Base-by-base conservation (phyloP, 2,113 vertebrate genomes). In the Tenrec ecaudatus region DNA sequence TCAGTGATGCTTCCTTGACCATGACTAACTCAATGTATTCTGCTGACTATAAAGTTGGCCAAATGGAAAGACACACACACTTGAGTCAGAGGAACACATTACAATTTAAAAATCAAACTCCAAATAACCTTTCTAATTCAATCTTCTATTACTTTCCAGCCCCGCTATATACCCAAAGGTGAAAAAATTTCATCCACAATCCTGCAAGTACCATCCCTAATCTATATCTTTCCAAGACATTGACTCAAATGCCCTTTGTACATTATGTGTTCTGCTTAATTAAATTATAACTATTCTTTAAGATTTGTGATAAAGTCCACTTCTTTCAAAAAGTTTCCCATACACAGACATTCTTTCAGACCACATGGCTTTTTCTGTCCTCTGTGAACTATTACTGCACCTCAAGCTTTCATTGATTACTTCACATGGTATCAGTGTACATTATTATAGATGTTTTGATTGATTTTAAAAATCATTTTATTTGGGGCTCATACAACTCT, bases 391-490 rank as follows among this genome's bases (percentile, higher is more conserved):
- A 19, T 23, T 23, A 47, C 29, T 22, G 17, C 9, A 82, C 36
- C 92, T 94, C 57, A 22, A 87, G 62, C 60, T 89, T 87, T 15
- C 47, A 53, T 27, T 75, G 33, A 57, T 76, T 9, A 71, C 71
- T 57, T 57, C 20, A 77, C 31, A 43, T 73, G 38, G 40, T 9
- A 43, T 43, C 40, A 29, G 38, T 88, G 68, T 68, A 20, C 12
- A 77, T 58, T 71, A 80, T 36, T 82, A 3, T 83, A 83, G 77
- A 22, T 82, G 25, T n/a, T n/a, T n/a, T n/a, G n/a, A n/a, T n/a
- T n/a, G n/a, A n/a, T n/a, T n/a, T n/a, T n/a, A n/a, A n/a, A n/a
- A n/a, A n/a, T n/a, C n/a, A n/a, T n/a, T n/a, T n/a, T n/a, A n/a
- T n/a, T n/a, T n/a, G n/a, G n/a, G n/a, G n/a, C n/a, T n/a, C n/a